Conservation (phyloP, 2,888 invertebrate genomes). For the Plusia festucae region DNA sequence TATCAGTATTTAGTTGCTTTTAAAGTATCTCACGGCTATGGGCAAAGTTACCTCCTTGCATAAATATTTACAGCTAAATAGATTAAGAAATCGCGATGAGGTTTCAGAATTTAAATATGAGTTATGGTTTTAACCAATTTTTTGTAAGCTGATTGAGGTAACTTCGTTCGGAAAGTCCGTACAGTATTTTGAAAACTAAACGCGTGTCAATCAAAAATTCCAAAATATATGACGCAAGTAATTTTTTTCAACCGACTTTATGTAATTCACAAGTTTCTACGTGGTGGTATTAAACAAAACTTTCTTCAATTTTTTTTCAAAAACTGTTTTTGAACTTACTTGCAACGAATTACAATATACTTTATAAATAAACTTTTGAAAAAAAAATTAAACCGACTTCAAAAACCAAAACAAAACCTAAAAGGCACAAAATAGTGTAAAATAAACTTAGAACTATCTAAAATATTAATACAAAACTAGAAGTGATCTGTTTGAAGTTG, state of each 20-base stretch:
- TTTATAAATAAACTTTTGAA: too few species aligned
- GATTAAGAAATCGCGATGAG: not conserved
- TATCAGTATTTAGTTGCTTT: not conserved
- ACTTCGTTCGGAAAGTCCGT: not conserved
- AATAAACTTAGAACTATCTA: too few species aligned
- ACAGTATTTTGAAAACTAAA: not conserved
- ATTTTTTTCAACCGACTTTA: not conserved
- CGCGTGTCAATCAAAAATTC: not conserved
- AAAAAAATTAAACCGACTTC: too few species aligned
- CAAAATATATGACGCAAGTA: not conserved
- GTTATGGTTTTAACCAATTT: not conserved
- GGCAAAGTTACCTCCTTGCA: not conserved
- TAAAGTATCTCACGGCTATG: not conserved
- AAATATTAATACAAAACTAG: too few species aligned
- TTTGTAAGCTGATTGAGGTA: not conserved
- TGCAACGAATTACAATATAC: too few species aligned
- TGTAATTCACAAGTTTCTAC: too few species aligned
- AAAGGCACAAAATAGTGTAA: too few species aligned
- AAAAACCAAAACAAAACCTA: too few species aligned
- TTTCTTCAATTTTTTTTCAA: too few species aligned
- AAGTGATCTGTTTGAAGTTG: too few species aligned
- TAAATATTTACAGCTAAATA: not conserved
- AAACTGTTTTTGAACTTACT: too few species aligned
- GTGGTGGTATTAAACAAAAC: too few species aligned
- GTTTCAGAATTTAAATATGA: not conserved